phyloP scores from a whole-genome alignment of 2,888 invertebrate species.

The Hirtodrosophila duncani region DNA sequence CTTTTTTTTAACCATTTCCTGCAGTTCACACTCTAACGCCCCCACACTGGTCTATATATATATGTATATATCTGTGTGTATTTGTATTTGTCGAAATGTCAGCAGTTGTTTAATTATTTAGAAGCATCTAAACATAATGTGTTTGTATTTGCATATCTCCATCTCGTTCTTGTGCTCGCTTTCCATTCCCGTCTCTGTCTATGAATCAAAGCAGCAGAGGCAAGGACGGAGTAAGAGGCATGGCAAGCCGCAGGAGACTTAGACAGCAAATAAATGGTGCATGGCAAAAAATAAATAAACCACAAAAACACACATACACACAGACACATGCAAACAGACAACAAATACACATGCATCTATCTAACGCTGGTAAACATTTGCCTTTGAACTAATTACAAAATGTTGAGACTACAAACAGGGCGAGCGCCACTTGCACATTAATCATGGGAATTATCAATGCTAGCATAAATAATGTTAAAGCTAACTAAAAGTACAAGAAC shows the following conservation, averaged over 20 bases:
- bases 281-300: conserved; percentile 53
- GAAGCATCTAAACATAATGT: conserved; percentile 55
- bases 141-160: conserved; percentile 31
- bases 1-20: no score
- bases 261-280: conserved; percentile 48
- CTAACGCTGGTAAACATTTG: conserved; percentile 44
- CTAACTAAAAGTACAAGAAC: conserved; percentile 20
- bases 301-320: conserved; percentile 4
- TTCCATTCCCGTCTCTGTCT: conserved; percentile 2
- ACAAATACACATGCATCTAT: conserved; percentile 17
- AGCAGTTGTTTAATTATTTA: conserved; percentile 55
- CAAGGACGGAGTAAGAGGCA: no score
- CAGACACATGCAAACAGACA: neutral
- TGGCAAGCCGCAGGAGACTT: no score
- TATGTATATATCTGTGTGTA: conserved; percentile 10
- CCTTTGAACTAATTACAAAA: conserved; percentile 52
- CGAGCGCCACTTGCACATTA: conserved; percentile 40
- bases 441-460: conserved; percentile 54
- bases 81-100: conserved; percentile 55
- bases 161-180: neutral
- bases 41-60: conserved; percentile 17
- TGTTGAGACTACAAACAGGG: conserved; percentile 20
- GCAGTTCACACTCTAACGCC: no score
- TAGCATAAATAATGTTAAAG: conserved; percentile 47
- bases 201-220: conserved; percentile 46